Base-by-base conservation (phyloP, 2,888 invertebrate species). In the Drosophila nr. perissopoda region DNA sequence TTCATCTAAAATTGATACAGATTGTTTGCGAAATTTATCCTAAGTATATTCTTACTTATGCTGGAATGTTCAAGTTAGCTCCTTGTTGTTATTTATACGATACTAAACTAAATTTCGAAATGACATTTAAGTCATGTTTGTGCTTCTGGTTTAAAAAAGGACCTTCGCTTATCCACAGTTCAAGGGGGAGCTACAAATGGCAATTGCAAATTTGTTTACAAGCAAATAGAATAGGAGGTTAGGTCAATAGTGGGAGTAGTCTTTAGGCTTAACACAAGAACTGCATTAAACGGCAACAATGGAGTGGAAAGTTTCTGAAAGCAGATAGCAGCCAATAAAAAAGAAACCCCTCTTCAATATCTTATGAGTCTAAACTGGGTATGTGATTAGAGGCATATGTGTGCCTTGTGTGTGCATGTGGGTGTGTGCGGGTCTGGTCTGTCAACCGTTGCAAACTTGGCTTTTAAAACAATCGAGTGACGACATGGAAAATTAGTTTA, bases 401-500 rank as follows among this genome's bases (percentile, higher is more conserved):
- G 58, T 31, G 49, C 33, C 42, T 8, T 31, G 57, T 48, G 42
- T 65, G 45, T 27, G 31, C 51, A 48, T 51, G 64, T 42, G 58
- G 21, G 58, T 54, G 56, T 49, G 62, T 25, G 56, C 59, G 51
- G 52, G 45, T 25, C 25, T 45, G 16, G 25, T 68, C 40, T 73
- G 78, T 78, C 75, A 82, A 78, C 63, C 68, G 66, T 38, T 38
- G 38, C 27, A 74, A 69, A 69, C 59, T 79, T 83, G 89, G 89
- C 89, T 87, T 83, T 88, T 86, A 86, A 90, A 90, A 88, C 87
- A 89, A 89, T 88, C 90, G 82, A 88, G 88, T 89, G 88, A 82
- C 88, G 88, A 89, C 90, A 90, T 78, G 90, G 90, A 88, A 88
- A 90, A 88, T 88, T 90, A 88, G 87, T 88, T 88, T 88, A 90